phyloP scores from a whole-genome alignment of 1,140 invertebrate genomes.

The Orchesella cincta region DNA sequence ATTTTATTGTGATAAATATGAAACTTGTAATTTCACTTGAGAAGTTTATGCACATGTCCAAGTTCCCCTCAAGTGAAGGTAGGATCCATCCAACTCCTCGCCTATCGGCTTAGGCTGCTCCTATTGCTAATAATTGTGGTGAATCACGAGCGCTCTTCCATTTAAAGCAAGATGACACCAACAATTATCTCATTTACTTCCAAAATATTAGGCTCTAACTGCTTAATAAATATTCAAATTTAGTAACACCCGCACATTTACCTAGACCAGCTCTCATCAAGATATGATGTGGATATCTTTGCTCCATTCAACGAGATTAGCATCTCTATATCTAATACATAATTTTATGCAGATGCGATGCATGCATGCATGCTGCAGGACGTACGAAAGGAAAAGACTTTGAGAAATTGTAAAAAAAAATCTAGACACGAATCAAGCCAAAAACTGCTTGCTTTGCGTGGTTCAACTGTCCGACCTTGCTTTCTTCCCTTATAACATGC shows the following conservation, averaged over 20 bases:
- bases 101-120: no score
- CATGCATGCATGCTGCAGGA: conserved; percentile 22
- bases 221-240: conserved; percentile 16
- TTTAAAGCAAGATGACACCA: conserved; percentile 25
- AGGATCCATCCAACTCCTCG: no score
- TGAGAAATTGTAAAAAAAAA: not conserved
- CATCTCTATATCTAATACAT: not conserved
- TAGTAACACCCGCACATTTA: conserved; percentile 14
- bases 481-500: not conserved
- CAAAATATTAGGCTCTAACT: conserved; percentile 15
- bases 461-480: not conserved
- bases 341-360: conserved; percentile 23
- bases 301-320: not conserved
- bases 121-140: conserved; percentile 6
- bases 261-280: no score
- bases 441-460: not conserved
- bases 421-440: not conserved
- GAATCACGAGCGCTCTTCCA: conserved; percentile 16
- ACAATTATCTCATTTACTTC: conserved; percentile 25
- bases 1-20: not conserved
- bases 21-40: no score
- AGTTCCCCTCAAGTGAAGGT: no score
- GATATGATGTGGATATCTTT: no score
- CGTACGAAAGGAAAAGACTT: not conserved
- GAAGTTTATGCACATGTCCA: no score